phyloP scores from a whole-genome alignment of 2,797 vertebrate species.

The Gymnothorax reevesii region DNA sequence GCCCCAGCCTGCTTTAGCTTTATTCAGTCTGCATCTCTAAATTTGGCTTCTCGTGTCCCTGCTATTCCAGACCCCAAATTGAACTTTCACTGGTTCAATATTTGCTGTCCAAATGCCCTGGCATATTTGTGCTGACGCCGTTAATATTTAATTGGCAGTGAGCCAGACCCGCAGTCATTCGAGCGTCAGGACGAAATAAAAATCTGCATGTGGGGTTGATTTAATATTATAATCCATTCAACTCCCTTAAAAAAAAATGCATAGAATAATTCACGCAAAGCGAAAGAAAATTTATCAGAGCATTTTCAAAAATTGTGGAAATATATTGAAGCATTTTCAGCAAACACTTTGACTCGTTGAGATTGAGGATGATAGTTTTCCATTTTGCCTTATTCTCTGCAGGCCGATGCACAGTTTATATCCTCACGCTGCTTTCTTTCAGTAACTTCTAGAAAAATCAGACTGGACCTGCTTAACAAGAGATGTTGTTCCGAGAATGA shows the following conservation, averaged over 20 bases:
- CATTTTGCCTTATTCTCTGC: neutral
- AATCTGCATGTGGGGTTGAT: conserved; percentile 45
- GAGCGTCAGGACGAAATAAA: conserved; percentile 17
- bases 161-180: conserved; percentile 17
- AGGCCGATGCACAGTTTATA: neutral
- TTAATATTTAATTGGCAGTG: conserved; percentile 34
- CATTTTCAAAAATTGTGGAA: conserved; percentile 36
- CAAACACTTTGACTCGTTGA: conserved; percentile 26
- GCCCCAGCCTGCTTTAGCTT: neutral
- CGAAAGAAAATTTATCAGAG: conserved; percentile 53
- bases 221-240: conserved; percentile 57
- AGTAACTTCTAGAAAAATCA: neutral
- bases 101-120: neutral
- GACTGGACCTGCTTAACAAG: neutral
- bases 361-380: neutral
- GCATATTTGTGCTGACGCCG: conserved; percentile 22
- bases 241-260: conserved; percentile 46
- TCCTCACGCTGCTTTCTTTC: neutral
- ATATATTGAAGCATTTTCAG: conserved; percentile 45
- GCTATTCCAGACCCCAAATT: neutral
- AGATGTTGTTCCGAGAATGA: neutral
- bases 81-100: conserved; percentile 17
- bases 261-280: conserved; percentile 43
- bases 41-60: neutral
- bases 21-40: neutral